Evolutionary conservation across 2,888 invertebrate species (phyloP).

Genomic region (Coremacera marginata): DNA sequence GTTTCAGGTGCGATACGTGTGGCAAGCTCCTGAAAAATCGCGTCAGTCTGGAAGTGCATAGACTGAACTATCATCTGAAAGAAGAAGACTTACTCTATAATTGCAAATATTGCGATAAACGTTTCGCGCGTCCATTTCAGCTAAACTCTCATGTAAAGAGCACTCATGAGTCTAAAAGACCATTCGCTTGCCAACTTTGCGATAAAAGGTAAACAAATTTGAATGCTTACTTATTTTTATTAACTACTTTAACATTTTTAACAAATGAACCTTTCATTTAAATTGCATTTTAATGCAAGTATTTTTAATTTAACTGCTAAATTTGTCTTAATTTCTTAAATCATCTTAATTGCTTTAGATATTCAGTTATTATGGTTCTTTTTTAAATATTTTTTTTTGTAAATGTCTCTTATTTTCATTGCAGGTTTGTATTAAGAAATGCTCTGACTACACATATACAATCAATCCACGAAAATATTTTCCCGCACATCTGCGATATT

Average conservation of each 20-base stretch:
- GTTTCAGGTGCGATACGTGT: constrained; percentile 47
- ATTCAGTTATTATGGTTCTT: no score
- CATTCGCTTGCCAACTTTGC: constrained; percentile 47
- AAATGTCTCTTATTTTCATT: neutral
- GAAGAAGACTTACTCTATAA: constrained; percentile 40
- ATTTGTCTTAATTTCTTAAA: no score
- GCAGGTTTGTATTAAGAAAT: constrained; percentile 57
- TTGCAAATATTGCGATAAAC: constrained; percentile 47
- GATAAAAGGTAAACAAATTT: constrained; percentile 46
- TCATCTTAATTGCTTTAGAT: no score
- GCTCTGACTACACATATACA: constrained; percentile 59
- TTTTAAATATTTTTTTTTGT: neutral
- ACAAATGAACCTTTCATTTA: no score
- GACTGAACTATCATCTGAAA: constrained; percentile 44
- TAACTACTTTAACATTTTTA: no score
- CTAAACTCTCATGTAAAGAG: constrained; percentile 47
- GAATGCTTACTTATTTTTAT: no score
- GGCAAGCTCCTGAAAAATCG: constrained; percentile 43
- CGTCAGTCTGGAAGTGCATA: constrained; percentile 46
- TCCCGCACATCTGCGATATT: constrained; percentile 60
- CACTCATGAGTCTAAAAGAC: constrained; percentile 42
- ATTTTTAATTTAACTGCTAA: no score
- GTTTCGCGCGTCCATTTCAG: constrained; percentile 44
- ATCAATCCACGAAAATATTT: constrained; percentile 59
- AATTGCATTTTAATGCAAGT: no score